A percentile compares a stretch with the other conserved stretches of the same genome.
phyloP scores from a whole-genome alignment of 2,888 invertebrate species.

The Neria commutata region DNA sequence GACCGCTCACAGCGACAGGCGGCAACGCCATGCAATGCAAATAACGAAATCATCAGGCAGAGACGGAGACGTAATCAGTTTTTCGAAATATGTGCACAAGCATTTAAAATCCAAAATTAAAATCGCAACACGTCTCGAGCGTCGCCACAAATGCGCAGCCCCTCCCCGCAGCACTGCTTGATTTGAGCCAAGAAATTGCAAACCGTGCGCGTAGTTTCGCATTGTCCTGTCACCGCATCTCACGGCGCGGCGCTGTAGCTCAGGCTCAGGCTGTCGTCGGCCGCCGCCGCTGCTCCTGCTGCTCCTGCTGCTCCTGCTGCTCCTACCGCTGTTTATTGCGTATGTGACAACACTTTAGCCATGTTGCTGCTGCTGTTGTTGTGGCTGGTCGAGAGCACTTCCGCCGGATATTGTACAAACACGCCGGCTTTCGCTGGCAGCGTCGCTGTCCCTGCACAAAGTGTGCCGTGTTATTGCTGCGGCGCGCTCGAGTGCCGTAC shows the following conservation, averaged over 20 bases:
- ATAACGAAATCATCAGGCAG: slow-evolving; percentile 45
- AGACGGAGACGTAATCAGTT: slow-evolving; percentile 12
- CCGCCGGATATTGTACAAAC: slow-evolving; percentile 20
- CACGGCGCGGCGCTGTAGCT: too few relatives aligned
- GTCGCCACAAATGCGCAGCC: neutral
- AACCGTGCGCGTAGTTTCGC: neutral
- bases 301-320: too few relatives aligned
- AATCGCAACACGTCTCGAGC: neutral
- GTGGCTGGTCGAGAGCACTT: slow-evolving; percentile 21
- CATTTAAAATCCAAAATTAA: neutral
- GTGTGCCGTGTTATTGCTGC: neutral
- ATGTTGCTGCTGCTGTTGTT: slow-evolving; percentile 9
- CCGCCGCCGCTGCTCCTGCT: too few relatives aligned
- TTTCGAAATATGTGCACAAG: neutral
- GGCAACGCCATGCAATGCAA: slow-evolving; percentile 47
- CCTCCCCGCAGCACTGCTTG: neutral
- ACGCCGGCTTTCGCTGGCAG: neutral
- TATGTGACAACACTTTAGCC: neutral
- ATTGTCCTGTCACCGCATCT: too few relatives aligned
- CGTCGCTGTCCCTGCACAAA: neutral
- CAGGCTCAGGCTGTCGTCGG: too few relatives aligned
- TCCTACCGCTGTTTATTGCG: too few relatives aligned
- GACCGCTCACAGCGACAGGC: slow-evolving; percentile 16
- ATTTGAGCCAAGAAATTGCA: neutral
- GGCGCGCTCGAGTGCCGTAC: neutral